A percentile compares a stretch with the other conserved stretches of the same genome.
These are phyloP conservation scores for Nysson spinosus DNA, from an alignment of 2,888 invertebrate genomes.

Conservation along the genomic window DNA sequence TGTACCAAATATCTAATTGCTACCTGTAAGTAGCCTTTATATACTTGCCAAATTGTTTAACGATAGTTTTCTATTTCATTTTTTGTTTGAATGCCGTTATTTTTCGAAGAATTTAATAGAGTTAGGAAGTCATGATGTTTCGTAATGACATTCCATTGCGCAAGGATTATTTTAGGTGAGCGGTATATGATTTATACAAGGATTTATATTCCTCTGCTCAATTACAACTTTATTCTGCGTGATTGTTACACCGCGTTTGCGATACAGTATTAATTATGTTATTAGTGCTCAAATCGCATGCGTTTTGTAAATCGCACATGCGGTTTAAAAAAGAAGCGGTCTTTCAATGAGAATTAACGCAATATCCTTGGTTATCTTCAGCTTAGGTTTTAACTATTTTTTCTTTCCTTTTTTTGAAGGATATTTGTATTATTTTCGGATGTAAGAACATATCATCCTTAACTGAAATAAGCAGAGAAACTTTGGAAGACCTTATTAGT, in stretches of 20 bases:
- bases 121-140: slow-evolving; percentile 6
- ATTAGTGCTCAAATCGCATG: slow-evolving; percentile 35
- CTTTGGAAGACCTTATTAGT: slow-evolving; percentile 11
- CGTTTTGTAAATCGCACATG: slow-evolving; percentile 16
- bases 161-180: no score
- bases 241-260: slow-evolving; percentile 10
- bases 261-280: slow-evolving; percentile 31
- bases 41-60: no score
- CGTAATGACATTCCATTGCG: no score
- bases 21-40: no score
- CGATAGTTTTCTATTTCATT: no score
- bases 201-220: slow-evolving; percentile 16
- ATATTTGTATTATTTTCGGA: slow-evolving; percentile 11
- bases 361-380: slow-evolving; percentile 7
- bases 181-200: slow-evolving; percentile 17
- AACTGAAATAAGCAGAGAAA: slow-evolving; percentile 6
- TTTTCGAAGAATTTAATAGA: slow-evolving; percentile 12
- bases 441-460: slow-evolving; percentile 40
- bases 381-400: slow-evolving; percentile 19
- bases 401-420: no score
- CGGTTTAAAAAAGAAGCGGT: slow-evolving; percentile 10
- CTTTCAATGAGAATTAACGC: slow-evolving; percentile 12
- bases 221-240: slow-evolving; percentile 14
- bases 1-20: no score
- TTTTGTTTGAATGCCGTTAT: no score